phyloP scores from a whole-genome alignment of 1,140 invertebrate genomes.

The Drosophila gunungcola region DNA sequence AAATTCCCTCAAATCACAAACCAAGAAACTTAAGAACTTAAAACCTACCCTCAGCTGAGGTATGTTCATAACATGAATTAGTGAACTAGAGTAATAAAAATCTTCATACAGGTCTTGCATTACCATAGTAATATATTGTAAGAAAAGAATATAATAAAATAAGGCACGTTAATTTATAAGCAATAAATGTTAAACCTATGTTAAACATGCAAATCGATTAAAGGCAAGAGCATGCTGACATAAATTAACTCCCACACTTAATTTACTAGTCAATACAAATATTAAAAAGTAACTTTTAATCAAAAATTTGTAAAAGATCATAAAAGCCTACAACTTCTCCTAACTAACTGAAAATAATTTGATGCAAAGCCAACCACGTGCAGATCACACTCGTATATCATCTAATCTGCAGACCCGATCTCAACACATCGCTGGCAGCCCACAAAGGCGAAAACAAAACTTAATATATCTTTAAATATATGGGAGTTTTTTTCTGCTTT shows the following conservation, averaged over 20 bases:
- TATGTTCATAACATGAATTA: conserved; percentile 7
- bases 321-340: conserved; percentile 24
- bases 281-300: conserved; percentile 2
- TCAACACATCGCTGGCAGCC: conserved; percentile 51
- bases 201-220: conserved; percentile 41
- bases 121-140: not conserved
- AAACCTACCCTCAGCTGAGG: too few species aligned
- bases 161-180: conserved; percentile 15
- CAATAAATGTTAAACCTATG: conserved; percentile 29
- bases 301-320: conserved; percentile 6
- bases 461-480: conserved; percentile 43
- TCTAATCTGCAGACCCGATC: conserved; percentile 34
- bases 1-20: too few species aligned
- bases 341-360: not conserved
- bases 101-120: not conserved
- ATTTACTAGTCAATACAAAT: not conserved
- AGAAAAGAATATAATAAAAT: conserved; percentile 9
- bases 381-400: conserved; percentile 48
- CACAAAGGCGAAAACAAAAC: conserved; percentile 39
- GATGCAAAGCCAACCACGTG: conserved; percentile 21
- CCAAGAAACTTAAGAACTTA: too few species aligned
- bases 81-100: conserved; percentile 10
- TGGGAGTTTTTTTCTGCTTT: conserved; percentile 3
- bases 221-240: conserved; percentile 17
- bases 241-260: conserved; percentile 23